Percentiles rank a stretch among this genome's conserved stretches.
Conservation (phyloP, 2,888 invertebrate genomes). For the Plagodis dolabraria region DNA sequence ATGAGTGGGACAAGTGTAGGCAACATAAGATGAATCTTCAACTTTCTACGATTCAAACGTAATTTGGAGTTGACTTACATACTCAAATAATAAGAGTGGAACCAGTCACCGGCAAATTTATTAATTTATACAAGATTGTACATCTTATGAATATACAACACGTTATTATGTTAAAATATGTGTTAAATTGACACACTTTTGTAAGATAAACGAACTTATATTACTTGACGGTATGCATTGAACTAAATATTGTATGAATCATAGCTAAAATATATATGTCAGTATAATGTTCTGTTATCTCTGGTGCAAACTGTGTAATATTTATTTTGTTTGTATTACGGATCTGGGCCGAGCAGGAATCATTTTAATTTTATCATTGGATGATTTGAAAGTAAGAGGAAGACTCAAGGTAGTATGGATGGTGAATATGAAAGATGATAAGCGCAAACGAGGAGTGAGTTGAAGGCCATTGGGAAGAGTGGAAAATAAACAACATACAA, state of each 20-base stretch:
- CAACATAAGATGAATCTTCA: no score
- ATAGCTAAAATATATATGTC: neutral
- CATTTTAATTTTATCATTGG: no score
- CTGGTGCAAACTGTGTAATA: no score
- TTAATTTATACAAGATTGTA: constrained; percentile 7
- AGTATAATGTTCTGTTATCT: neutral
- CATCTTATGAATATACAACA: constrained; percentile 6
- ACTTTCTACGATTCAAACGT: neutral
- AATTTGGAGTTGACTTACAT: neutral
- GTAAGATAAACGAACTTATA: constrained; percentile 3
- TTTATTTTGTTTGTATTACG: no score
- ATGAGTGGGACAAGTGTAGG: no score
- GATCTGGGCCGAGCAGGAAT: no score
- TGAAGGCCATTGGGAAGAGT: no score
- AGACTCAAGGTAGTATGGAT: no score
- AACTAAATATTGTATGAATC: constrained; percentile 1
- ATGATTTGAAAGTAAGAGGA: no score
- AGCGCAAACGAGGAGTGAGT: no score
- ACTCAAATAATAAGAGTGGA: neutral
- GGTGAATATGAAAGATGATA: no score
- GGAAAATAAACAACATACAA: no score
- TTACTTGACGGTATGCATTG: neutral
- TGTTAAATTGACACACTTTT: neutral
- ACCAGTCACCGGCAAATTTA: neutral
- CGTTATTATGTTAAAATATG: constrained; percentile 2